A percentile compares a stretch with the other conserved stretches of the same genome.
These are phyloP conservation scores for Micrasema longulum DNA, from an alignment of 1,140 invertebrate genomes.

Conservation along the genomic window DNA sequence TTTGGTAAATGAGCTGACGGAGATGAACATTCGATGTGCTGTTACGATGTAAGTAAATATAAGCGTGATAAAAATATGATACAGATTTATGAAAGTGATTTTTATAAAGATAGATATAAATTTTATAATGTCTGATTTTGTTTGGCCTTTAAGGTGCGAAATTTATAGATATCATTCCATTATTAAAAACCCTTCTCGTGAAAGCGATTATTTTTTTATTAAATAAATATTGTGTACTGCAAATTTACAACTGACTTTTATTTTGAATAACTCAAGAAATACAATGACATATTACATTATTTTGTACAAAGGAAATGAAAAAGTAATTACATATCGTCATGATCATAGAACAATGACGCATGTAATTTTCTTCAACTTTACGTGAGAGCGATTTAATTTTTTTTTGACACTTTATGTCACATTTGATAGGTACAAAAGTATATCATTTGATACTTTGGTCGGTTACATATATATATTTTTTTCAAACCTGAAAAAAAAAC, in stretches of 20 bases:
- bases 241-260: constrained; percentile 44
- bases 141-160: constrained; percentile 55
- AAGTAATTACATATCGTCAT: too few relatives aligned
- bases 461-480: too few relatives aligned
- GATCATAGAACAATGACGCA: too few relatives aligned
- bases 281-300: too few relatives aligned
- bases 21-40: constrained; percentile 54
- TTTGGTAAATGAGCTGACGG: constrained; percentile 51
- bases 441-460: too few relatives aligned
- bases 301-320: too few relatives aligned
- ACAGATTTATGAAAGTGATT: constrained; percentile 55
- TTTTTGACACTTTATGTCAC: too few relatives aligned
- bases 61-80: constrained; percentile 52
- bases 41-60: constrained; percentile 51
- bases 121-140: constrained; percentile 56
- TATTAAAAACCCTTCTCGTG: constrained; percentile 54
- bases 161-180: constrained; percentile 56
- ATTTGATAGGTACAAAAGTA: too few relatives aligned
- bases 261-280: constrained; percentile 1
- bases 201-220: constrained; percentile 56
- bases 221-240: constrained; percentile 56
- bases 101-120: constrained; percentile 56
- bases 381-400: too few relatives aligned
- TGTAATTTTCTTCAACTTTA: too few relatives aligned
- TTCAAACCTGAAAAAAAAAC: too few relatives aligned